A percentile compares a stretch with the other conserved stretches of the same genome.
Conservation (phyloP, 2,113 vertebrate genomes). For the Trochalopteron elliotii region DNA sequence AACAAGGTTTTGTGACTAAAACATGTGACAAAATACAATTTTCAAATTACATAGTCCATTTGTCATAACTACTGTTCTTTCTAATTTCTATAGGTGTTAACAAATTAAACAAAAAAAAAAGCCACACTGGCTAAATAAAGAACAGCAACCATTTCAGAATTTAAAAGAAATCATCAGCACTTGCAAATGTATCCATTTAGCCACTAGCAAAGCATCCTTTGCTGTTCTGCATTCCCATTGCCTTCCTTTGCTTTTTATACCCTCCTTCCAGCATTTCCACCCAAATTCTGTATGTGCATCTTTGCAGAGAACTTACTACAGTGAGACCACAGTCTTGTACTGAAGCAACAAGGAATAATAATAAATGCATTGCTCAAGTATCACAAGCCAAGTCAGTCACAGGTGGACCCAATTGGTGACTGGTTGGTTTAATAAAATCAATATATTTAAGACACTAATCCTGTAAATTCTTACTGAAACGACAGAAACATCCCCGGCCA, state of each 20-base stretch:
- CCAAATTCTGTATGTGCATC: neutral
- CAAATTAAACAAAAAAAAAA: slow-evolving; percentile 27
- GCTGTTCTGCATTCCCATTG: neutral
- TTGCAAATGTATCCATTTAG: neutral
- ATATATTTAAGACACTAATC: neutral
- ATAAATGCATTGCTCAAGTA: neutral
- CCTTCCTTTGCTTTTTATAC: neutral
- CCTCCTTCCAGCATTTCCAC: neutral
- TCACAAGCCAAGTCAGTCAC: neutral
- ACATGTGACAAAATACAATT: slow-evolving; percentile 50
- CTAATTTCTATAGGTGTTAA: slow-evolving; percentile 31
- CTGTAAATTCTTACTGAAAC: neutral
- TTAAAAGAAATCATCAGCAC: neutral
- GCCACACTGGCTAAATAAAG: neutral
- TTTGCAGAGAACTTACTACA: neutral
- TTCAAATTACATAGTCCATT: slow-evolving; percentile 55
- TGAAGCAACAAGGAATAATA: neutral
- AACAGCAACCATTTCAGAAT: neutral
- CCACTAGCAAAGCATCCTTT: neutral
- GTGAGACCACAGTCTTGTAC: neutral
- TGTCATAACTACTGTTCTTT: slow-evolving; percentile 16
- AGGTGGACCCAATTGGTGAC: neutral
- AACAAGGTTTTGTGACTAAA: slow-evolving; percentile 52
- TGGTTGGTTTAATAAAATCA: neutral
- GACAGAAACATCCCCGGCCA: neutral